Evolutionary conservation across 2,888 invertebrate genomes (phyloP).

Genomic region (Limnephilus rhombicus): DNA sequence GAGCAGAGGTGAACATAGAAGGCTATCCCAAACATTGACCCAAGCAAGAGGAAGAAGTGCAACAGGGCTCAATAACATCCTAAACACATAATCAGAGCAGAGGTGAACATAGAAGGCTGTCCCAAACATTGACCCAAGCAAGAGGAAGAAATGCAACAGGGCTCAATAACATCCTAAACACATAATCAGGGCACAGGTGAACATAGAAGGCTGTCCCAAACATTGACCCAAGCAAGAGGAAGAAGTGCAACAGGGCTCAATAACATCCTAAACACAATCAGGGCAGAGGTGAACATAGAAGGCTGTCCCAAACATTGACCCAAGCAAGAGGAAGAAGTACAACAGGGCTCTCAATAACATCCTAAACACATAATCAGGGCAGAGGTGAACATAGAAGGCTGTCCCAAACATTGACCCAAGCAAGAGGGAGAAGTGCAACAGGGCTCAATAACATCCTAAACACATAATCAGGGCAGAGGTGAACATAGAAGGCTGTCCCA

Average conservation of each 20-base stretch:
- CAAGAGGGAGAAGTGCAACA: background rate
- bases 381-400: background rate
- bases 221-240: background rate
- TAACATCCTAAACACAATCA: background rate
- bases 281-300: background rate
- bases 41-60: background rate
- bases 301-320: background rate
- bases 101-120: background rate
- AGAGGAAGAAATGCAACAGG: background rate
- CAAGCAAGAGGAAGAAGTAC: background rate
- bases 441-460: background rate
- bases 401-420: background rate
- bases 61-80: background rate
- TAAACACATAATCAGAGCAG: background rate
- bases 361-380: constrained; percentile 1
- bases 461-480: background rate
- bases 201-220: background rate
- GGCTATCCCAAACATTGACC: background rate
- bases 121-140: background rate
- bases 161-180: background rate
- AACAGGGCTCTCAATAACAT: background rate
- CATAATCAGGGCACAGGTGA: background rate
- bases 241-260: background rate
- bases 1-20: background rate
- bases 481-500: background rate